These are phyloP conservation scores for Ascaphus truei DNA, from an alignment of 2,113 vertebrate species.

Conservation along the genomic window DNA sequence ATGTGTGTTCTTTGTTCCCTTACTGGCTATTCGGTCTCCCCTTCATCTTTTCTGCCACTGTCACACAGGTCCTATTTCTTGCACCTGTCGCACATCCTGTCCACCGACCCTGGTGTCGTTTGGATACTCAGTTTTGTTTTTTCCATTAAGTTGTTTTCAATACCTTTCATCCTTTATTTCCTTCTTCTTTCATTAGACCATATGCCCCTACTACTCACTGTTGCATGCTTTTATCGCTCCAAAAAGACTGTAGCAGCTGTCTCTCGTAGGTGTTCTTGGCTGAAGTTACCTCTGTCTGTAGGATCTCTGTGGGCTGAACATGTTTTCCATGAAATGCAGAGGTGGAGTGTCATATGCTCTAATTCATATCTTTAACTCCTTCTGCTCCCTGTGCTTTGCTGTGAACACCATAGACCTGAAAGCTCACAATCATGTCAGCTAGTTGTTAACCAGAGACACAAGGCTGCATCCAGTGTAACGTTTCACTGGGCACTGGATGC, in stretches of 20 bases:
- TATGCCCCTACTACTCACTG: constrained; percentile 27
- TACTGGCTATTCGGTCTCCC: neutral
- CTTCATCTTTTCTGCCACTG: constrained; percentile 17
- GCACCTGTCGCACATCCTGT: neutral
- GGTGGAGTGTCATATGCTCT: constrained; percentile 35
- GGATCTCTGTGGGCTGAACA: constrained; percentile 37
- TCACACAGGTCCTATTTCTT: constrained; percentile 13
- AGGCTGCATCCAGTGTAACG: no score
- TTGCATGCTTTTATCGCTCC: constrained; percentile 22
- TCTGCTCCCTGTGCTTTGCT: neutral
- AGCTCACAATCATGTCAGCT: no score
- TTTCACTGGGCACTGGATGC: no score
- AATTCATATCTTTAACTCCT: constrained; percentile 26
- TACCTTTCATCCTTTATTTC: constrained; percentile 21
- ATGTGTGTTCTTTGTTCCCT: neutral
- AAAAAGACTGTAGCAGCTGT: constrained; percentile 31
- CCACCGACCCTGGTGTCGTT: neutral
- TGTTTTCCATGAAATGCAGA: constrained; percentile 37
- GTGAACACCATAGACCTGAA: no score
- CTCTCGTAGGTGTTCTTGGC: constrained; percentile 33
- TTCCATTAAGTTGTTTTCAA: neutral
- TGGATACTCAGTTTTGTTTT: constrained; percentile 4
- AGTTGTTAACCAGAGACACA: no score
- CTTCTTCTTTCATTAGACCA: constrained; percentile 29
- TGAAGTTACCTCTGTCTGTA: constrained; percentile 30